Conservation (phyloP, 2,797 vertebrate species). For the Xenopus petersii region DNA sequence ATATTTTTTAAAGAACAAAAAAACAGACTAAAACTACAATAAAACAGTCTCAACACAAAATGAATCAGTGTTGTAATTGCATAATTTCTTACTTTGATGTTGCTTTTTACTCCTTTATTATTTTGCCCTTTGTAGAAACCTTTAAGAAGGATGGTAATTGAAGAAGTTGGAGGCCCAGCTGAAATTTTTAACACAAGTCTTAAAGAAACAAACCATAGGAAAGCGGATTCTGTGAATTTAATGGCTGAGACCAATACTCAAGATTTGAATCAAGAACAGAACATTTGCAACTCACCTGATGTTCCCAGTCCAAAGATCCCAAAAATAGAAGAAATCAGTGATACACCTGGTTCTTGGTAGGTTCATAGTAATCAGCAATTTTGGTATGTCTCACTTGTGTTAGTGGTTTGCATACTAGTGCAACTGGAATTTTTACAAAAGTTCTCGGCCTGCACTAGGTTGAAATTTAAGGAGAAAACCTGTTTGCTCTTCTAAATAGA, state of each 20-base stretch:
- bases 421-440: no score
- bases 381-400: no score
- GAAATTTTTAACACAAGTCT: not conserved
- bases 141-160: slow-evolving; percentile 78
- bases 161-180: slow-evolving; percentile 76
- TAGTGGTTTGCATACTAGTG: no score
- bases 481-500: no score
- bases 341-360: slow-evolving; percentile 56
- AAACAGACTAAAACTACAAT: no score
- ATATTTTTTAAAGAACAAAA: no score
- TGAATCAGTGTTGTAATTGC: no score
- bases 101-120: not conserved
- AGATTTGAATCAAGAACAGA: slow-evolving; percentile 50
- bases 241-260: slow-evolving; percentile 41
- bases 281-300: slow-evolving; percentile 58
- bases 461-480: no score
- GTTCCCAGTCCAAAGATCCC: slow-evolving; percentile 82
- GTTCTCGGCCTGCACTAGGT: no score
- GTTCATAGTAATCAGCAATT: slow-evolving; percentile 41
- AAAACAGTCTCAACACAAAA: no score
- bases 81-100: no score
- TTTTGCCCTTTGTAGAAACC: slow-evolving; percentile 74
- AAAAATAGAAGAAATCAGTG: slow-evolving; percentile 81
- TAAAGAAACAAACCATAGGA: slow-evolving; percentile 20
- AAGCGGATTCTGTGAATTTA: slow-evolving; percentile 5